These are phyloP conservation scores for Leptoclinus maculatus DNA, from an alignment of 2,797 vertebrate genomes.

Conservation along the genomic window DNA sequence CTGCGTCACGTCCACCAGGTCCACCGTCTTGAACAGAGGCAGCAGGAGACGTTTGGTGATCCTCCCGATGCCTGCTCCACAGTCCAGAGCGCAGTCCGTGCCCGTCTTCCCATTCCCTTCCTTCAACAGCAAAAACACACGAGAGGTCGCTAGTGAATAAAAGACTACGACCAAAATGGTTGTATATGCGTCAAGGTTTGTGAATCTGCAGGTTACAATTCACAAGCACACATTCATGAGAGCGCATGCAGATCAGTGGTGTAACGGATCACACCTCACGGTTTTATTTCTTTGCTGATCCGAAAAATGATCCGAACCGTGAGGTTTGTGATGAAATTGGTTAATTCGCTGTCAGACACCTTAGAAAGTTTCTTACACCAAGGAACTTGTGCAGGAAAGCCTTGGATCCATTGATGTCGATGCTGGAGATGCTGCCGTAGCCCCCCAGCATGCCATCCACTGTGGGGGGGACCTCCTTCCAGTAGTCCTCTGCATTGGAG, in stretches of 20 bases:
- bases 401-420: constrained; percentile 94
- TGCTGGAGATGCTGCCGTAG: constrained; percentile 95
- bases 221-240: not conserved
- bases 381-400: constrained; percentile 93
- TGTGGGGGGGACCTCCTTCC: constrained; percentile 91
- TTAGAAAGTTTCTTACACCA: constrained; percentile 83
- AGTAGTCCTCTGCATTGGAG: constrained; percentile 93
- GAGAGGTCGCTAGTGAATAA: not conserved
- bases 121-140: constrained; percentile 66
- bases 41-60: constrained; percentile 95
- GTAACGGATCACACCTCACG: too few species aligned
- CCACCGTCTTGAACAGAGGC: constrained; percentile 92
- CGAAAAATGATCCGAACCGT: too few species aligned
- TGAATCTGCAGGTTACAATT: not conserved
- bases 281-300: too few species aligned
- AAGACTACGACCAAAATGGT: not conserved
- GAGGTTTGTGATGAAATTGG: not conserved
- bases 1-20: constrained; percentile 96
- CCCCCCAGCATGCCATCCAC: constrained; percentile 98
- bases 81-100: constrained; percentile 90
- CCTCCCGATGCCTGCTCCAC: constrained; percentile 94
- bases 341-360: not conserved
- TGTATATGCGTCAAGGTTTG: not conserved
- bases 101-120: constrained; percentile 89
- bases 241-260: too few species aligned